phyloP scores from a whole-genome alignment of 2,888 invertebrate genomes.

The Cerastis rubricosa region DNA sequence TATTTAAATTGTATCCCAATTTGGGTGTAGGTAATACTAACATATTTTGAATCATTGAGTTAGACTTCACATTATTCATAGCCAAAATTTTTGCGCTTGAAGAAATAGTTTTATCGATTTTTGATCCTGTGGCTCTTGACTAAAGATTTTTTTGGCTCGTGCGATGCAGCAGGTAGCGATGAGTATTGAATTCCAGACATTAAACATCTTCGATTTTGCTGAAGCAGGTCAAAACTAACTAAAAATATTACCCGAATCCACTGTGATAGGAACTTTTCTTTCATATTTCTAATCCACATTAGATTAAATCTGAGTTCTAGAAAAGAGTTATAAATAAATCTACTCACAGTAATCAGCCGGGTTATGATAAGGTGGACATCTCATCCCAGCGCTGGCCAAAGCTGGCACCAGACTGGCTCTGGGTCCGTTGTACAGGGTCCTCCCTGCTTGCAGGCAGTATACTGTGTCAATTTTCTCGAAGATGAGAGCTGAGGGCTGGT shows the following conservation, averaged over 20 bases:
- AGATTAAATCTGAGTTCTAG: neutral
- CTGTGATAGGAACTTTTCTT: neutral
- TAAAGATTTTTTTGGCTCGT: neutral
- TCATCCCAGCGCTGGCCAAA: slow-evolving; percentile 93
- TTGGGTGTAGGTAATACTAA: neutral
- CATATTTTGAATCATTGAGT: neutral
- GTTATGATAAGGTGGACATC: slow-evolving; percentile 98
- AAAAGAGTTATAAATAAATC: neutral
- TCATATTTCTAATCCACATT: neutral
- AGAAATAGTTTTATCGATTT: neutral
- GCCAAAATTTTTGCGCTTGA: neutral
- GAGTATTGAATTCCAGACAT: neutral
- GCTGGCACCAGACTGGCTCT: slow-evolving; percentile 94
- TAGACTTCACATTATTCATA: neutral
- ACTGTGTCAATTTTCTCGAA: slow-evolving; percentile 98
- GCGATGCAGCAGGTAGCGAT: too few species aligned
- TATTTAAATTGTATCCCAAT: neutral
- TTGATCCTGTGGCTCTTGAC: neutral
- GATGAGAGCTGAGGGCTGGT: slow-evolving; percentile 97
- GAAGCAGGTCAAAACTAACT: neutral
- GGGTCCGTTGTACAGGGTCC: slow-evolving; percentile 96
- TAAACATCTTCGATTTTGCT: neutral
- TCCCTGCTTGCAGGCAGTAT: slow-evolving; percentile 95
- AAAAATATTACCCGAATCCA: neutral
- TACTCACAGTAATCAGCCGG: slow-evolving; percentile 98